Percentiles rank a stretch among this genome's conserved stretches.
Conservation (phyloP, 2,888 invertebrate genomes). For the Sphinx pinastri region DNA sequence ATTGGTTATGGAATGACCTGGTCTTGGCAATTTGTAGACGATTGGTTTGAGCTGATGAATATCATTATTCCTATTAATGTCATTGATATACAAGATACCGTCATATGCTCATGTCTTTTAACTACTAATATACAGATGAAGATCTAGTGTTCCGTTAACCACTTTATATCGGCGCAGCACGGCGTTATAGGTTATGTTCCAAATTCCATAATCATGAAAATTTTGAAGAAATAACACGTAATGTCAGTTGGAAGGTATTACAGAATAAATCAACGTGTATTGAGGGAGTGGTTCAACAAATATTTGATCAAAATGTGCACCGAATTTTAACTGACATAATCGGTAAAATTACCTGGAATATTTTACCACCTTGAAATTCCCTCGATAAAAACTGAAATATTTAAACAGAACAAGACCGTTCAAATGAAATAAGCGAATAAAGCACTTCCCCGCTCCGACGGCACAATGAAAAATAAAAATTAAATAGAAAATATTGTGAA, state of each 20-base stretch:
- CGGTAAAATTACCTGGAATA: conserved; percentile 1
- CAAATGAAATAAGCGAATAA: conserved; percentile 66
- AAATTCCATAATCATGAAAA: no score
- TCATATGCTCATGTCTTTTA: no score
- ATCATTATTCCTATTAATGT: no score
- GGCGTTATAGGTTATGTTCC: no score
- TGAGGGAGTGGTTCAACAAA: neutral
- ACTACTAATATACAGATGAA: no score
- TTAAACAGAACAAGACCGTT: conserved; percentile 31
- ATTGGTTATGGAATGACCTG: neutral
- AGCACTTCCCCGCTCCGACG: conserved; percentile 44
- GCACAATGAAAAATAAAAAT: conserved; percentile 78
- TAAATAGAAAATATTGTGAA: conserved; percentile 79
- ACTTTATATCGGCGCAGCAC: no score
- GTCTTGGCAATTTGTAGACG: neutral
- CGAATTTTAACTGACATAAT: neutral
- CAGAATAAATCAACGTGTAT: neutral
- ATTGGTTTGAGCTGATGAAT: neutral
- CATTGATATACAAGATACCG: no score
- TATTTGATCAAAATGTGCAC: neutral
- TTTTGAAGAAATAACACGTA: no score
- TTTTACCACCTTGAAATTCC: neutral
- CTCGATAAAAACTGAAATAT: neutral
- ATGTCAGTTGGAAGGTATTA: no score
- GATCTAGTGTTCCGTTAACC: no score